Evolutionary conservation across 2,113 vertebrate genomes (phyloP), one percentile per base, ranked within the genome.

Genomic region (Dolichotis patagonum): DNA sequence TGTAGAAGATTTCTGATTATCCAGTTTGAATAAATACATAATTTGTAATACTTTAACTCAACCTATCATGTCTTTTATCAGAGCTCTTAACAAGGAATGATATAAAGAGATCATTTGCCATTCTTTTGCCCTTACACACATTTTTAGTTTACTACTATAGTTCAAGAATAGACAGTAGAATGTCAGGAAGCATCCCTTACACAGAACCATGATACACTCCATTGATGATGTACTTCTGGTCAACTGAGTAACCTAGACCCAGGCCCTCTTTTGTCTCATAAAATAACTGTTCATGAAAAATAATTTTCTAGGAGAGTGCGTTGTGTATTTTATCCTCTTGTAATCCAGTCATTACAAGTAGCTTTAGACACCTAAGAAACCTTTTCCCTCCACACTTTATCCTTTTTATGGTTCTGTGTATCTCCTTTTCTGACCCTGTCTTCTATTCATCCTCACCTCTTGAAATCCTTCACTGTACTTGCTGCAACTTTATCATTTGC

Each of bases 11-110:
- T 85, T 96, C 54, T 94, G 32, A 54, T 85, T 95, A 63, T 30
- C 24, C 24, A 77, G 0, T 85, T 91, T 85, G 69, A 85, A 91
- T 91, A 86, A 85, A 28, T 16, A 67, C 10, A 84, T 84, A 32
- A 91, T 78, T 96, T 38, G 94, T 22, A 85, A 93, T 85, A n/a
- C 7, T 96, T 95, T 63, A 89, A 89, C 32, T 38, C 49, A 5
- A 17, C 3, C 1, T 77, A 49, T 93, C 78, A 54, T 30, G 19
- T 73, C 56, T 82, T 92, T 83, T 83, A 41, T 75, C 69, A 75
- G 58, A 80, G 10, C 60, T 78, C 1, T 91, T 94, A 73, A 22
- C 49, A 38, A 87, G 38, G 38, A 67, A n/a, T n/a, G 6, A 75
- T 78, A 65, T 19, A 62, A 93, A 43, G 10, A n/a, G 60, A 58